Percentiles rank a stretch among this genome's conserved stretches.
These are phyloP conservation scores for Therioaphis trifolii DNA, from an alignment of 2,888 invertebrate species.

Conservation along the genomic window DNA sequence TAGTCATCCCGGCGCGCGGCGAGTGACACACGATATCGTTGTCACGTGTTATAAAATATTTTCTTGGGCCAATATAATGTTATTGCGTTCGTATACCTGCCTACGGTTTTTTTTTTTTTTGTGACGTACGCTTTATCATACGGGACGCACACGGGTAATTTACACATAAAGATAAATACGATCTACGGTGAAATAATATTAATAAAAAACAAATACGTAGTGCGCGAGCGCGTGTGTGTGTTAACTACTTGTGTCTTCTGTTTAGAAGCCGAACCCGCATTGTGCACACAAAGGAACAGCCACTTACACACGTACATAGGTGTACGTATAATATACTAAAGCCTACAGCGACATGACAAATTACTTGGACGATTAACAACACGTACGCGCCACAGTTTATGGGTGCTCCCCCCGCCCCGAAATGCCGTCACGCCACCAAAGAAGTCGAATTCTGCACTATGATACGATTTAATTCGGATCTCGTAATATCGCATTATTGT, in stretches of 20 bases:
- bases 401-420: slow-evolving; percentile 9
- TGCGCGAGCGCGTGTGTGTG: not conserved
- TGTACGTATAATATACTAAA: not conserved
- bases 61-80: slow-evolving; percentile 14
- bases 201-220: slow-evolving; percentile 18
- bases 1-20: slow-evolving; percentile 35
- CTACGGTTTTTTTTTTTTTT: not conserved
- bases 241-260: slow-evolving; percentile 52
- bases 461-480: not conserved
- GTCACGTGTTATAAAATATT: slow-evolving; percentile 35
- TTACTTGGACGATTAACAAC: slow-evolving; percentile 42
- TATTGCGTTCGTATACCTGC: not conserved
- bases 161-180: slow-evolving; percentile 58
- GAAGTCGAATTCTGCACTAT: not conserved
- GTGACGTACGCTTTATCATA: not conserved
- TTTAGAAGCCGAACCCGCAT: slow-evolving; percentile 52
- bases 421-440: not conserved
- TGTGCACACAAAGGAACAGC: slow-evolving; percentile 32
- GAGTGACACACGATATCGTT: slow-evolving; percentile 41
- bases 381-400: not conserved
- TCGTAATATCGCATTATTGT: not conserved
- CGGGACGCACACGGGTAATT: slow-evolving; percentile 58
- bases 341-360: slow-evolving; percentile 39
- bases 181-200: slow-evolving; percentile 32
- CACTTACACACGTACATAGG: not conserved